Evolutionary conservation across 2,888 invertebrate species (phyloP), one percentile per base, ranked within the genome.

Genomic region (Lathronympha strigana): DNA sequence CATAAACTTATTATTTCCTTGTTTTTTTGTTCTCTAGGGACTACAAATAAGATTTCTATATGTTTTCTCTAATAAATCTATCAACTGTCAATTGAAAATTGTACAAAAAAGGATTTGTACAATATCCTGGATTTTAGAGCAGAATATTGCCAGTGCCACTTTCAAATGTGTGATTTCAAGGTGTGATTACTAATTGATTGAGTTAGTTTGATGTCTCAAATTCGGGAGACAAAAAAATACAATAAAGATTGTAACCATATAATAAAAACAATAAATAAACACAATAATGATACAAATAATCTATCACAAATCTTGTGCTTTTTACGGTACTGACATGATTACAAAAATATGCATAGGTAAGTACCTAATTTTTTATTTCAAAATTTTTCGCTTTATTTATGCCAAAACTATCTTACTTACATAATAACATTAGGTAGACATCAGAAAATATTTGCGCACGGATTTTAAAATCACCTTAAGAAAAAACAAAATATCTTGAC

Each of bases 191-290:
- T n/a, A n/a, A n/a, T n/a, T n/a, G n/a, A n/a, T n/a, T n/a, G n/a
- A n/a, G n/a, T n/a, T n/a, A n/a, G n/a, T n/a, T n/a, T 21, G 45
- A 21, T 19, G 25, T 6, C 1, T 21, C 13, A 13, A 0, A 5
- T 23, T 23, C 2, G 21, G 31, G 57, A 21, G 11, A 21, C 0
- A 28, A 40, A 21, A 66, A 66, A 62, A 54, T 33, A 15, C 43
- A 33, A 28, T 66, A n/a, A 50, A 61, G 54, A 43, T 53, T 33
- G 40, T 66, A 50, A 66, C 55, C 54, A 66, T 61, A 62, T 61
- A 66, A 66, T 66, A 57, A 66, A 64, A 66, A 66, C 62, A 62
- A 66, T 57, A 61, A 61, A 66, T 66, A 66, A 66, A 66, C 60
- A 47, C 40, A 49, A 61, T 66, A 53, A 61, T 54, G 31, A 47